Base-by-base conservation (phyloP, 2,888 invertebrate genomes). In the Plagodis pulveraria region DNA sequence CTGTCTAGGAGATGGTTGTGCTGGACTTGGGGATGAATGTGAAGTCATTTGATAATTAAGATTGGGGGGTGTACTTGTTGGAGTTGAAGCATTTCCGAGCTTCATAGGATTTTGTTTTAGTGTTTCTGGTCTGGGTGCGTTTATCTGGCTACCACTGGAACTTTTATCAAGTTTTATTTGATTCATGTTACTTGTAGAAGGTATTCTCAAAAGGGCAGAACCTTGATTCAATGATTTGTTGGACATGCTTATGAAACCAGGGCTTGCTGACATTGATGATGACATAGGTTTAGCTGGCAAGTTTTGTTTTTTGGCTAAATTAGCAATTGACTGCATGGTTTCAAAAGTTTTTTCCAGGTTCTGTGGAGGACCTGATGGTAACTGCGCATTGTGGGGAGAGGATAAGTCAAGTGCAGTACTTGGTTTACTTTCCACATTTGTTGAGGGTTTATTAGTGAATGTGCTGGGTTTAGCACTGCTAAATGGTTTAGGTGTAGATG, bases 291-390 rank as follows among this genome's bases (percentile, higher is more conserved):
- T 91, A 41, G 83, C 70, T 41, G 89, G 80, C 36, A 89, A 77
- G 71, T 79, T 87, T 75, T 93, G 93, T 75, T 91, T 91, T 67
- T 92, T 93, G 54, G 92, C 93, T 57, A 93, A 81, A 78, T 92
- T 93, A 38, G 89, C 92, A 69, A 93, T 93, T 46, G 93, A 89
- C 64, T 93, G 92, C 93, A 93, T 93, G 43, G 91, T 92, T 78
- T 92, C 92, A 76, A 93, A 85, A 50, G 87, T 84, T 77, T 92
- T 90, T 64, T 82, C 76, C 70, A 80, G 78, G 33, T 87, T 87
- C 70, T 91, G 91, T 62, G 91, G 91, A 42, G 84, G 84, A 44
- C 81, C 86, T 52, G 87, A 74, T 66, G 89, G 88, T 72, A 82
- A 87, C 73, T 86, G 91, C 47, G 84, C 75, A 70, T 83, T 87